Evolutionary conservation across 2,113 vertebrate genomes (phyloP).

Genomic region (Prunella fulvescens): DNA sequence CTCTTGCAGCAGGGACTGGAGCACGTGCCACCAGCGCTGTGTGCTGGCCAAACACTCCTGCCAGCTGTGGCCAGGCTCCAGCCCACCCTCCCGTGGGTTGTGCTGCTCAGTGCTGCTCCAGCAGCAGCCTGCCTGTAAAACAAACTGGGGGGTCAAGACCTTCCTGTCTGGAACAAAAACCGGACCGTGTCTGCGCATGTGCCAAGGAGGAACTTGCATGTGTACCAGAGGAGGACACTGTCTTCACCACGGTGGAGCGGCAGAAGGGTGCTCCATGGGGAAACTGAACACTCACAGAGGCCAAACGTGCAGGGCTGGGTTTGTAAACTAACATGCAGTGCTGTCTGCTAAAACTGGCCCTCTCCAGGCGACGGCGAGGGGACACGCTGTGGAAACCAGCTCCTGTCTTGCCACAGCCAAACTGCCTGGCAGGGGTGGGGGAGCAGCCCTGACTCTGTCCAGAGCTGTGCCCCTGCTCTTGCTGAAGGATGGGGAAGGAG

Average conservation of each 20-base stretch:
- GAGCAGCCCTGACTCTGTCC: background rate
- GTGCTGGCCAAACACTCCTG: rapidly evolving
- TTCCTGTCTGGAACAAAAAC: constrained; percentile 29
- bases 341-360: constrained; percentile 54
- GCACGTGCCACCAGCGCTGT: rapidly evolving
- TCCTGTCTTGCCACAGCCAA: background rate
- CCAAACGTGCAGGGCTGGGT: constrained; percentile 61
- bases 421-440: background rate
- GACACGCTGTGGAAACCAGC: background rate
- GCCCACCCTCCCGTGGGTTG: background rate
- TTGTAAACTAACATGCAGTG: constrained; percentile 70
- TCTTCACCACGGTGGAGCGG: constrained; percentile 21
- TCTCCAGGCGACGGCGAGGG: background rate
- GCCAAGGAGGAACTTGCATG: constrained; percentile 51
- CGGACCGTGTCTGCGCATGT: background rate
- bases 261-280: constrained; percentile 42
- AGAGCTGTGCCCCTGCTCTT: background rate
- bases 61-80: background rate
- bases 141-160: constrained; percentile 36
- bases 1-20: background rate
- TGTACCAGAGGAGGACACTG: constrained; percentile 36
- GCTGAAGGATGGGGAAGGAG: background rate
- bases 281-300: constrained; percentile 44
- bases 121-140: background rate
- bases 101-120: background rate